Evolutionary conservation across 2,888 invertebrate species (phyloP), one percentile per base, ranked within the genome.

Genomic region (Pterobdella sp.): DNA sequence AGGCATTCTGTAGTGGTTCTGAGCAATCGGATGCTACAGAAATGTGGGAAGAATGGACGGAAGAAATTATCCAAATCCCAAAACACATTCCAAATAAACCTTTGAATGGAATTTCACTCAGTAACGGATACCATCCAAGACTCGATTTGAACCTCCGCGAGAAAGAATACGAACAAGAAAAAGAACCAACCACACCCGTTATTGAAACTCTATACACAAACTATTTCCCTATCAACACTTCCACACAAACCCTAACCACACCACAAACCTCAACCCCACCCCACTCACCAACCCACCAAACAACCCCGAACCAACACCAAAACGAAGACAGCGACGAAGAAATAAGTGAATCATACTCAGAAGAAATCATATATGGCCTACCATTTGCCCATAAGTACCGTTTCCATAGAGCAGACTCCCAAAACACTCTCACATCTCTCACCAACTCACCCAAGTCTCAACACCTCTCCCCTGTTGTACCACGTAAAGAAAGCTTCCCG

Each of bases 31-130:
- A 71, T 52, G 36, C 36, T 4, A 36, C 56, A 2, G 71, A 71
- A 60, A 71, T 37, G 4, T 71, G 60, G 56, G 71, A 71, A 35
- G 71, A 71, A 36, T 71, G 71, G 71, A 71, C 71, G 18, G 71
- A 71, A 63, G 71, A 71, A 35, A 49, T 35, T 31, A 29, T 42
- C 14, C 29, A 22, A 26, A 52, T 42, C 7, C 49, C 69, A 26
- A 56, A 18, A 56, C 60, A 56, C 4, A 4, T 22, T 56, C 4
- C 60, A 56, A 3, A 22, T 18, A 4, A 14, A 4, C n/a, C 3
- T 56, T 22, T 18, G 4, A 56, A 56, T 56, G 60, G 60, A 4
- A 7, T 56, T n/a, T 22, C 60, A 4, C 60, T 56, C n/a, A 42
- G 42, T 42, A 18, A 18, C 7, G 42, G 42, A 14, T 7, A 18